Evolutionary conservation across 1,140 invertebrate genomes (phyloP).

Genomic region (Hylaeus volcanicus): DNA sequence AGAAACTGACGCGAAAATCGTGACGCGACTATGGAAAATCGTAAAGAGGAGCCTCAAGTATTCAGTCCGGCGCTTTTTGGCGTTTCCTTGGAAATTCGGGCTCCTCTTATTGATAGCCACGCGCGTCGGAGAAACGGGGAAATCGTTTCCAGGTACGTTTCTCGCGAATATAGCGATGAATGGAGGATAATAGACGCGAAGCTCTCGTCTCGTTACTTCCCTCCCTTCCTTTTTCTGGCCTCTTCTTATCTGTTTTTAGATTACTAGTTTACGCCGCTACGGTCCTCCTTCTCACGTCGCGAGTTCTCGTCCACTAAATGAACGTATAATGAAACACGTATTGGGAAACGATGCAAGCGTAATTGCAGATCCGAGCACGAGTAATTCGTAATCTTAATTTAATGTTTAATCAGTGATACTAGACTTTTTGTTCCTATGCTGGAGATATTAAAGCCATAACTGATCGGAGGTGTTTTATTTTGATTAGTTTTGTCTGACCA

Average conservation of each 20-base stretch:
- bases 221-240: neutral
- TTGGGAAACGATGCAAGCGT: no score
- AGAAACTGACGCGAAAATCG: slow-evolving; percentile 63
- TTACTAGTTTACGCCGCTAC: neutral
- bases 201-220: neutral
- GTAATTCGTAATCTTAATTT: no score
- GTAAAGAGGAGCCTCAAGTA: slow-evolving; percentile 58
- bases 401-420: no score
- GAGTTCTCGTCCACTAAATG: neutral
- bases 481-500: no score
- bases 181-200: slow-evolving; percentile 12
- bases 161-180: slow-evolving; percentile 22
- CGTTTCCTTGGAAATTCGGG: slow-evolving; percentile 43
- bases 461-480: no score
- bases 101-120: slow-evolving; percentile 52
- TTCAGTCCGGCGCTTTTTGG: slow-evolving; percentile 26
- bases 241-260: neutral
- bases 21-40: slow-evolving; percentile 65
- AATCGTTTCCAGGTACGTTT: slow-evolving; percentile 43
- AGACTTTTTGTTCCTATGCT: no score
- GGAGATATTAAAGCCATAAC: no score
- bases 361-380: no score
- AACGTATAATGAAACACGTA: no score
- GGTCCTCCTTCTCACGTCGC: neutral
- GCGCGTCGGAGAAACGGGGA: slow-evolving; percentile 15